phyloP scores from a whole-genome alignment of 2,113 vertebrate genomes.

The Anarhynchus alexandrinus region DNA sequence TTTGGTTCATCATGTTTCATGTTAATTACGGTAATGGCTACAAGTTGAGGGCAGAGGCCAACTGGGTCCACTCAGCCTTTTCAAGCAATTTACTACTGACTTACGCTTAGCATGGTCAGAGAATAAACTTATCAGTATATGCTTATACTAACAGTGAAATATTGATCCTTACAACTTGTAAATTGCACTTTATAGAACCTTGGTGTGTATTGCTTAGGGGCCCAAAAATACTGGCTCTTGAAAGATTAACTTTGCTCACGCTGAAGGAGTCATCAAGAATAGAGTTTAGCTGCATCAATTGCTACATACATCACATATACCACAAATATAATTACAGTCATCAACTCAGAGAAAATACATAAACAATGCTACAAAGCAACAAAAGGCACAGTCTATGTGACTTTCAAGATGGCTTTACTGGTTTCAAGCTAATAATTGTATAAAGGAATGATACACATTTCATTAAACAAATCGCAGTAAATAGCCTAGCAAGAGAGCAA shows the following conservation, averaged over 20 bases:
- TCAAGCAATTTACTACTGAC: neutral
- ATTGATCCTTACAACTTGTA: neutral
- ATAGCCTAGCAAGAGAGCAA: neutral
- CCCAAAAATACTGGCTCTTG: neutral
- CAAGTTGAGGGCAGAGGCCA: neutral
- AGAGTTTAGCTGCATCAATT: neutral
- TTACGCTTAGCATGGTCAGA: neutral
- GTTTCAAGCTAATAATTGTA: neutral
- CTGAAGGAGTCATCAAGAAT: neutral
- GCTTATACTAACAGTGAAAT: neutral
- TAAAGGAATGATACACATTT: neutral
- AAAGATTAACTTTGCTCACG: neutral
- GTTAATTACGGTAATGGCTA: neutral
- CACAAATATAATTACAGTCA: neutral
- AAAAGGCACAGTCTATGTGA: neutral
- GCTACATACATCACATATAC: neutral
- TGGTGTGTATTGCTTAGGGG: too few species aligned
- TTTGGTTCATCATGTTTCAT: neutral
- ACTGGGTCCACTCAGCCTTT: neutral
- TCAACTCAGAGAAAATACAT: neutral
- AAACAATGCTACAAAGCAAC: neutral
- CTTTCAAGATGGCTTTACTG: neutral
- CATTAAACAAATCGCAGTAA: neutral
- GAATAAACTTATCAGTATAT: neutral
- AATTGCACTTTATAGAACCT: neutral